A percentile compares a stretch with the other conserved stretches of the same genome.
Conservation (phyloP, 2,888 invertebrate genomes). For the Pammene aurita region DNA sequence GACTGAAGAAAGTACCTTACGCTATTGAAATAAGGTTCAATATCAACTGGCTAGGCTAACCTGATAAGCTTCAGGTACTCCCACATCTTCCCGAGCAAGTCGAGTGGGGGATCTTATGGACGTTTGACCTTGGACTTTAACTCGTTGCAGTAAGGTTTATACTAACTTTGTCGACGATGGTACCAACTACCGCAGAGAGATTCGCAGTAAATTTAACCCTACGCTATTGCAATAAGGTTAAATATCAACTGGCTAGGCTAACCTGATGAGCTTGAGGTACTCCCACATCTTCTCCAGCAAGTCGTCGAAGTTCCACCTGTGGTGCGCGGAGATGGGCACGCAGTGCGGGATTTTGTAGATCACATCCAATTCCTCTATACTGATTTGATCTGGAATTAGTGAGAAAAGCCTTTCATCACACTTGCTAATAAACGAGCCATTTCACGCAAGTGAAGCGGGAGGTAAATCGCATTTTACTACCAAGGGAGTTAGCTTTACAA, state of each 20-base stretch:
- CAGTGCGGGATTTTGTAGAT: constrained; percentile 99
- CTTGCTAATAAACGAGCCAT: no score
- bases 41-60: neutral
- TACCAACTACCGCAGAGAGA: no score
- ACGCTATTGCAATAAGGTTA: neutral
- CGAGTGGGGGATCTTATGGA: constrained; percentile 99
- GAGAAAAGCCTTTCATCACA: neutral
- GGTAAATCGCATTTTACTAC: no score
- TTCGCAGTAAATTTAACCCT: no score
- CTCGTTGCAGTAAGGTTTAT: no score
- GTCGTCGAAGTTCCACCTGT: constrained; percentile 99
- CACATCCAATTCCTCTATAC: constrained; percentile 97
- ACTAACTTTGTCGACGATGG: no score
- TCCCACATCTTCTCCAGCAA: constrained; percentile 99
- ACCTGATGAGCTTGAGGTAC: constrained; percentile 92
- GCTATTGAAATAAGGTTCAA: no score
- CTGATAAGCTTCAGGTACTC: constrained; percentile 94
- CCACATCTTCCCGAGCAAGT: constrained; percentile 99
- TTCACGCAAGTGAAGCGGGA: no score
- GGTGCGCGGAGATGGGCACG: constrained; percentile 99
- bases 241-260: neutral
- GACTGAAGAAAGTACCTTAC: no score
- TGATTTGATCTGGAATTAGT: constrained; percentile 90
- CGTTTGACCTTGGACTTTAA: no score
- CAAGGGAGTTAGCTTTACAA: no score